Base-by-base conservation (phyloP, 2,113 vertebrate species). In the Oryzias melastigma region DNA sequence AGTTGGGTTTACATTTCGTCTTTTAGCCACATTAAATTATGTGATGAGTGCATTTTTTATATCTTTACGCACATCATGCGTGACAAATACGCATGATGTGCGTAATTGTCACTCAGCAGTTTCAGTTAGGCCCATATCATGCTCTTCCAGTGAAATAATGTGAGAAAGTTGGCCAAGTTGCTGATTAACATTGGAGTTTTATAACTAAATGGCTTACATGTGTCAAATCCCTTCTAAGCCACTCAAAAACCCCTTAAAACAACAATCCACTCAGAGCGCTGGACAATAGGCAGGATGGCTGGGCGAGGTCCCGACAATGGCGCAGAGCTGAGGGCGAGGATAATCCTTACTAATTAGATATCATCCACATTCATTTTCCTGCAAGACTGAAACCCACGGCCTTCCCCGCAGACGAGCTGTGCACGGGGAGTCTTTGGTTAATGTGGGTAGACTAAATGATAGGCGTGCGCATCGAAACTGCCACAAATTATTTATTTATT, bases 291-390 rank as follows among this genome's bases (percentile, higher is more conserved):
- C 1, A 7, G 7, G 58, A 7, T 6, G 44, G 53, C 62, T 15
- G 1, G 67, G n/a, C 46, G 46, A 47, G 17, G 46, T 19, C n/a
- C 7, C 16, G 5, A 4, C n/a, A 47, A 47, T 18, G 12, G 19
- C 10, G 46, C 46, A 19, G 58, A 58, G 47, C 64, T 43, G 53
- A 48, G 85, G 82, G 83, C 87, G 88, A 87, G 62, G 86, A 92
- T 91, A 90, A 93, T 93, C 90, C 87, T 24, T 35, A 77, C 68
- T 92, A 90, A 91, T 91, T 88, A 87, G 80, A 88, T 77, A 88
- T 85, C 53, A 62, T 47, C 62, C 79, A 42, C 75, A 76, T 84
- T 84, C 84, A 81, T 52, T 51, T 54, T 68, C 77, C 61, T n/a
- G n/a, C 27, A 71, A 56, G 84, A 74, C 66, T 84, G 89, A 91